Base-by-base conservation (phyloP, 2,797 vertebrate species). In the Darevskia mixta region DNA sequence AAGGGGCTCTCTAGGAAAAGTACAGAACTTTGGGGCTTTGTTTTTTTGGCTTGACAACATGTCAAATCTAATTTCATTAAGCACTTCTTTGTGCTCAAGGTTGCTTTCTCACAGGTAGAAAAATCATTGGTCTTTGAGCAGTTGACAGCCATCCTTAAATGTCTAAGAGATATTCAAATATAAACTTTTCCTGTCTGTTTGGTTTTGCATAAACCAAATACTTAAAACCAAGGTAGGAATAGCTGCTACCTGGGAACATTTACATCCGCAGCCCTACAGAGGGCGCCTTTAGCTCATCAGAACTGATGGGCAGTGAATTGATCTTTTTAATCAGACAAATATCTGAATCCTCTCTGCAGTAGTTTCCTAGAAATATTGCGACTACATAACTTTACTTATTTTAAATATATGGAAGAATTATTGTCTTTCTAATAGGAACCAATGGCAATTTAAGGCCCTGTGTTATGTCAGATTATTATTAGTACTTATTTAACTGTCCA, bases 241-340 rank as follows among this genome's bases (percentile, higher is more conserved):
- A 78, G 38, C 77, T 86, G 89, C 87, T 91, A 87, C 90, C 66
- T 90, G 84, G 85, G 85, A 89, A 82, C 94, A 94, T 95, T 97
- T 97, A 94, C 96, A 95, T 77, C 76, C 83, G 93, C 90, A 95
- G 6, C 95, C 97, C 97, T 97, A 97, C 89, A 98, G 97, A 97
- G 97, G 97, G 97, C 96, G 95, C 95, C 94, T 97, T 97, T 94
- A 96, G 93, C 96, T 97, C 96, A 90, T 95, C 95, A 90, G 91
- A 94, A 85, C 73, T 86, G 92, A 90, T 86, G 88, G 91, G 86
- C 88, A 88, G 89, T 38, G 38, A 92, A 91, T 94, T 87, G 15
- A 89, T 93, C 87, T 94, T 58, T 71, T 55, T 58, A 93, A 95
- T 87, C 86, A 80, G 88, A 89, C 38, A 94, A 94, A 87, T 75